These are phyloP conservation scores for Seriola rivoliana DNA, from an alignment of 2,113 vertebrate species.

Conservation along the genomic window DNA sequence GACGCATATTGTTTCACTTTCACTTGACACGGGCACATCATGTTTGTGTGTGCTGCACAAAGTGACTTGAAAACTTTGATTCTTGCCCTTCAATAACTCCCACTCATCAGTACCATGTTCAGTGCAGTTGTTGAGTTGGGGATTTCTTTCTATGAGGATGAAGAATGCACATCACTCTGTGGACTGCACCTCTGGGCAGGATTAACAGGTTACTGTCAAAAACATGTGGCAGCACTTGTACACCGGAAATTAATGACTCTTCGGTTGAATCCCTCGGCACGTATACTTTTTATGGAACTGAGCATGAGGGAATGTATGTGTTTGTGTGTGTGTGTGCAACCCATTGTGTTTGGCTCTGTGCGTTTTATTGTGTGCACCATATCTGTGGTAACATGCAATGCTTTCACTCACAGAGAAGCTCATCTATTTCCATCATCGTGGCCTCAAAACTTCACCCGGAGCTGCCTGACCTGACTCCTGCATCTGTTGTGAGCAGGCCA, in stretches of 20 bases:
- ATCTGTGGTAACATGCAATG: background rate
- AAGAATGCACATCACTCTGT: conserved; percentile 33
- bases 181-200: conserved; percentile 55
- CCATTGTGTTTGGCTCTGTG: background rate
- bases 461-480: conserved; percentile 18
- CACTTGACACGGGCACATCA: too few relatives aligned
- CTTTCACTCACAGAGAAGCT: conserved; percentile 18
- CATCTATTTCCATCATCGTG: conserved; percentile 46
- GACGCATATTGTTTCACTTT: too few relatives aligned
- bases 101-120: background rate
- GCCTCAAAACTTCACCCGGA: conserved; percentile 41
- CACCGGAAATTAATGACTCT: conserved; percentile 76
- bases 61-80: too few relatives aligned
- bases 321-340: background rate
- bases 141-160: conserved; percentile 31
- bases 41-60: too few relatives aligned
- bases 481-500: background rate
- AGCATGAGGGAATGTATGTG: background rate
- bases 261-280: conserved; percentile 31
- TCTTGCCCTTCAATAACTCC: too few relatives aligned
- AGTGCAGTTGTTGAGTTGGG: background rate
- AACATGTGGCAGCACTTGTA: conserved; percentile 62
- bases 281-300: conserved; percentile 37
- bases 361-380: background rate
- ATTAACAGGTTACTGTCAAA: conserved; percentile 70